Evolutionary conservation across 2,113 vertebrate genomes (phyloP).

Genomic region (Vireo altiloquus): DNA sequence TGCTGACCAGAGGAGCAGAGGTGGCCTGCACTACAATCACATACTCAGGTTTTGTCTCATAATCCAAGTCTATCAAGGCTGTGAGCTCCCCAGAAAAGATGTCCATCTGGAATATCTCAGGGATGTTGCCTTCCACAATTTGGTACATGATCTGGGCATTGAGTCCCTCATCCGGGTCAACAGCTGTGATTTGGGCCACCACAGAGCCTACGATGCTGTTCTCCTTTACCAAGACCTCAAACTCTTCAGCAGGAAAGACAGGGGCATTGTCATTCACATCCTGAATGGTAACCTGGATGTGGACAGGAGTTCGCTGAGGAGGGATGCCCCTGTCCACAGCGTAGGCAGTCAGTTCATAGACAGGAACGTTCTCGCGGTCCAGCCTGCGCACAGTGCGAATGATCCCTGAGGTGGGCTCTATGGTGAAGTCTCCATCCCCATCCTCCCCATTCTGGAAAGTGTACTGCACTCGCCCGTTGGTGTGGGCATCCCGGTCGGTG

Average conservation of each 20-base stretch:
- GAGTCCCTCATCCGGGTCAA: slow-evolving; percentile 92
- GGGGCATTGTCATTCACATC: slow-evolving; percentile 98
- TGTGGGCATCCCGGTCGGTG: slow-evolving; percentile 91
- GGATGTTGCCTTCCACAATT: slow-evolving; percentile 98
- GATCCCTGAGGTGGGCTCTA: slow-evolving; percentile 97
- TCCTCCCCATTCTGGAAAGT: slow-evolving; percentile 98
- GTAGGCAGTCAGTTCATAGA: slow-evolving; percentile 93
- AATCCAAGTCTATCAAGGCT: slow-evolving; percentile 95
- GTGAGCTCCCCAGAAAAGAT: slow-evolving; percentile 98
- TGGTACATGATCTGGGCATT: slow-evolving; percentile 99
- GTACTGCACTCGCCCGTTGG: slow-evolving; percentile 94
- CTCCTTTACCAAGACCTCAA: slow-evolving; percentile 94
- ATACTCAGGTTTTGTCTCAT: slow-evolving; percentile 88
- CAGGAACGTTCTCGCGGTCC: slow-evolving; percentile 88
- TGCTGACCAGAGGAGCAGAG: slow-evolving; percentile 93
- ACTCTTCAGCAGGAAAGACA: slow-evolving; percentile 93
- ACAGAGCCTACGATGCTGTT: slow-evolving; percentile 96
- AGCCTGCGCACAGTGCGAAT: slow-evolving; percentile 89
- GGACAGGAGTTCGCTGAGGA: slow-evolving; percentile 88
- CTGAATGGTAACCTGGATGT: slow-evolving; percentile 91
- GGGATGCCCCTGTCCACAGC: slow-evolving; percentile 94
- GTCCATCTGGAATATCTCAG: slow-evolving; percentile 98
- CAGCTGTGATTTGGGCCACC: slow-evolving; percentile 92
- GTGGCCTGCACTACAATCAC: slow-evolving; percentile 98
- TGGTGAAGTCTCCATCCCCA: slow-evolving; percentile 96